Evolutionary conservation across 1,140 invertebrate genomes (phyloP), one percentile per base, ranked within the genome.

Genomic region (Hycleus phaleratus): DNA sequence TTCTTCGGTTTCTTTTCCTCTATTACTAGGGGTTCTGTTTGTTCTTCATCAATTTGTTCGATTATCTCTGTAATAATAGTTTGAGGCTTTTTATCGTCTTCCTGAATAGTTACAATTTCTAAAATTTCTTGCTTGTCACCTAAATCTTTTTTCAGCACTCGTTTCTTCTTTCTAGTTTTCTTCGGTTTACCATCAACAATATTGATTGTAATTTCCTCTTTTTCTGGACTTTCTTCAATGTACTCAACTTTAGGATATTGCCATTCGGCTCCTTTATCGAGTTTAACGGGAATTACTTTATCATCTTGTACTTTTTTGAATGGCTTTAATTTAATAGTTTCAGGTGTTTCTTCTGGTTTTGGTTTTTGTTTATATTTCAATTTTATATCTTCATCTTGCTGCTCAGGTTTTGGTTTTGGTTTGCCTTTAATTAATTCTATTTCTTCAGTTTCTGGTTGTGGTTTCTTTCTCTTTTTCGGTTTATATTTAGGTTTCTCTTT

Each of bases 81-180:
- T 25, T 39, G 12, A 10, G 75, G 71, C 45, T 68, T 60, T 58
- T 77, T 71, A 43, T 74, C 73, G 51, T 77, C 74, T 66, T 78
- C 75, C 68, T 78, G 72, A 46, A 77, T 64, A 12, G 77, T 76
- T 11, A 74, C 72, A 51, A 77, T 75, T 69, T 78, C 75, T 8
- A 73, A 76, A 3, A 74, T 70, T 66, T 79, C 71, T 59, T 78
- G 61, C 48, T 74, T 73, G 4, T 66, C 64, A 12, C 74, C 68
- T 49, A 68, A 68, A 25, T 66, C 57, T 62, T 70, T 77, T 57
- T 72, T 75, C 7, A 71, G 66, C 3, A 68, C 64, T 8, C 68
- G 42, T 46, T 67, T 42, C 40, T 42, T 67, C 60, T 72, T 75
- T 12, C 69, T 74, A 4, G 68, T 70, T 49, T 71, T 70, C 54